Conservation (phyloP, 2,797 vertebrate species). For the Sebastes kiyomatsui region DNA sequence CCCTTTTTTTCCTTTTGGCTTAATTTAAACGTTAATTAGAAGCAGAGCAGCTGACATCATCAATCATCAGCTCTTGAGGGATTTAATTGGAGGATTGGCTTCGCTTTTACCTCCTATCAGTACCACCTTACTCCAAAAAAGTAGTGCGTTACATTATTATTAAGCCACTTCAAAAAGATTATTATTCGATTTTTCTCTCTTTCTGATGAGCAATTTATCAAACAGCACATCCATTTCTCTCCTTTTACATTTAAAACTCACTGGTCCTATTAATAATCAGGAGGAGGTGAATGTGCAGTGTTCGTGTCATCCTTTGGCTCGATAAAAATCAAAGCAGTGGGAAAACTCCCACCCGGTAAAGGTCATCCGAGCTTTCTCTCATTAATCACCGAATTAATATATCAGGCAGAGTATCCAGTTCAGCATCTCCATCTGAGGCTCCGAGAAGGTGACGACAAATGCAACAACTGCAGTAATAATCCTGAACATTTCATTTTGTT, state of each 20-base stretch:
- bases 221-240: not conserved
- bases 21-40: conserved; percentile 83
- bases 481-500: conserved; percentile 40
- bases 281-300: conserved; percentile 1
- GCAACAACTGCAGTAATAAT: conserved; percentile 41
- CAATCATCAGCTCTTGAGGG: conserved; percentile 72
- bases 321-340: conserved; percentile 41
- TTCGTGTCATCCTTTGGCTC: conserved; percentile 29
- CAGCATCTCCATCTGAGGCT: conserved; percentile 1
- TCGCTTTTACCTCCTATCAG: conserved; percentile 44
- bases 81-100: conserved; percentile 74
- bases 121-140: not conserved
- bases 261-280: not conserved
- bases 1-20: conserved; percentile 44
- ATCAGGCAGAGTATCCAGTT: conserved; percentile 4
- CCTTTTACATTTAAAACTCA: conserved; percentile 5
- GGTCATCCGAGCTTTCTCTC: conserved; percentile 37
- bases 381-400: conserved; percentile 65
- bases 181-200: not conserved
- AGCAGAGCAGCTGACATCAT: conserved; percentile 81
- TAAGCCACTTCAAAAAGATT: not conserved
- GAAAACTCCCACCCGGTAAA: conserved; percentile 38
- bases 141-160: not conserved
- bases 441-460: conserved; percentile 22
- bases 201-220: not conserved